phyloP scores from a whole-genome alignment of 2,113 vertebrate genomes.

The Xyliphius kryptos region DNA sequence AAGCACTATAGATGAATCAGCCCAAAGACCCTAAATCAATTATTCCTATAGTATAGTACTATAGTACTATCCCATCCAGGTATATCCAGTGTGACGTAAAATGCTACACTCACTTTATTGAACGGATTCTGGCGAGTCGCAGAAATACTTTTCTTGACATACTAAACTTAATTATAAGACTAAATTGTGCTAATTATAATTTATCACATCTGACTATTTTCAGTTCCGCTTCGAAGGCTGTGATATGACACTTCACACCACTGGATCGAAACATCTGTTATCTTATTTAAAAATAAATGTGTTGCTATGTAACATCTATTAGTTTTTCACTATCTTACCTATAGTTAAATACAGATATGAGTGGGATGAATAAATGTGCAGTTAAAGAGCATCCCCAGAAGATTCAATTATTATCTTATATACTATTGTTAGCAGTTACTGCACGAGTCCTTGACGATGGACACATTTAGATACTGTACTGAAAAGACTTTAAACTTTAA shows the following conservation, averaged over 20 bases:
- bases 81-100: background rate
- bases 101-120: background rate
- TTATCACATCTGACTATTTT: background rate
- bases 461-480: constrained; percentile 12
- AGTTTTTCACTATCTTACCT: background rate
- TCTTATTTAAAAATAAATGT: background rate
- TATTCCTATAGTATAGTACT: background rate
- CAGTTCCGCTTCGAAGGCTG: background rate
- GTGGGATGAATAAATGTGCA: background rate
- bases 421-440: background rate
- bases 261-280: background rate
- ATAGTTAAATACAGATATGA: background rate
- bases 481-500: background rate
- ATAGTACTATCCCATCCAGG: background rate
- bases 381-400: background rate
- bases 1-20: background rate
- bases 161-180: background rate
- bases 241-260: background rate
- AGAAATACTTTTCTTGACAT: background rate
- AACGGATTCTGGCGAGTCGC: background rate
- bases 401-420: background rate
- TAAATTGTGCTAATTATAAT: background rate
- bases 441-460: constrained; percentile 9
- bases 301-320: background rate
- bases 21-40: background rate